Base-by-base conservation (phyloP, 2,888 invertebrate species). In the Drosophila picticornis region DNA sequence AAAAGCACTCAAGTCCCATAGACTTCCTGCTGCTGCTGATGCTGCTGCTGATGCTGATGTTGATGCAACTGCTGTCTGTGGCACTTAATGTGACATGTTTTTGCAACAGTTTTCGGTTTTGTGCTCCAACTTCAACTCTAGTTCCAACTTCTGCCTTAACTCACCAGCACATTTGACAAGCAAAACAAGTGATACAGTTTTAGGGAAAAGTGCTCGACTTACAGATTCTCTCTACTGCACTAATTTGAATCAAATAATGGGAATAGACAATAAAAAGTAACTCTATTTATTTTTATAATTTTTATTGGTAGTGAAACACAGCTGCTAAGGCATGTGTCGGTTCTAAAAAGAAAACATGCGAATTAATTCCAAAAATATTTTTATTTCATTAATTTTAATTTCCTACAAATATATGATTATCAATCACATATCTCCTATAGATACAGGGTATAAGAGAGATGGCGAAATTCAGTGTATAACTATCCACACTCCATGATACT, bases 71-170 rank as follows among this genome's bases (percentile, higher is more conserved):
- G 77, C 86, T 71, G 76, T 80, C 80, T 72, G 71, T 83, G 85
- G 85, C 88, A 85, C 85, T 85, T 85, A 85, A 84, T 85, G 84
- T 84, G 85, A 88, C 88, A 85, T 88, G 85, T 88, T 85, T 85
- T 85, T 85, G 85, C 88, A 88, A 84, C 88, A 84, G 88, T 88
- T 85, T 84, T 70, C 52, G 75, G 69, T 71, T 77, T 77, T 75
- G 43, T 64, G n/a, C 60, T 56, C n/a, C 63, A 31, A 31, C 55
- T 65, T 22, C 61, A 50, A 50, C 27, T 57, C 27, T 51, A 46
- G 52, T 50, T 48, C 29, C 60, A 46, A 5, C 38, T 67, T 11
- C n/a, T 27, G 50, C 34, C 64, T n/a, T 34, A 58, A 55, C 67
- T 61, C 50, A 48, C 29, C 66, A 51, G 40, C 61, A 29, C 34